A percentile compares a stretch with the other conserved stretches of the same genome.
Conservation (phyloP, 2,113 vertebrate species). For the Coregonus clupeaformis region DNA sequence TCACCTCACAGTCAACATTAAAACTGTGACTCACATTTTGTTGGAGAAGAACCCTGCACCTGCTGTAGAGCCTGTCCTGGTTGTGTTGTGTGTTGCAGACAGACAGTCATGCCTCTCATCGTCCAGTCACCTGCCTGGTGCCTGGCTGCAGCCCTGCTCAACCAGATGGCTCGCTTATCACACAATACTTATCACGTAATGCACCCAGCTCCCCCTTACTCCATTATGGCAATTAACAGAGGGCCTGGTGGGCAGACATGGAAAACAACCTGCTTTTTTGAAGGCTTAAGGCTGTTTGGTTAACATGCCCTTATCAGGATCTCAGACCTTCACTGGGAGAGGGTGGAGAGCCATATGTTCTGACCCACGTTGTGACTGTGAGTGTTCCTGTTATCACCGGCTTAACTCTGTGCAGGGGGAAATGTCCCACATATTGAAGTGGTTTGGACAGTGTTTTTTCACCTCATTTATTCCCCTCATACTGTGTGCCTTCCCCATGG, state of each 20-base stretch:
- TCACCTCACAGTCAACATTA: not conserved
- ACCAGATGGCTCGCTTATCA: constrained; percentile 85
- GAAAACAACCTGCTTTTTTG: constrained; percentile 65
- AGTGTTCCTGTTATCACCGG: not conserved
- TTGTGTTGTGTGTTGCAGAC: not conserved
- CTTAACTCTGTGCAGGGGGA: not conserved
- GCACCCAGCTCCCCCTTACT: constrained; percentile 81
- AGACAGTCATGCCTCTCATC: not conserved
- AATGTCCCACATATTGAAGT: constrained; percentile 6
- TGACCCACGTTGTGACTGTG: not conserved
- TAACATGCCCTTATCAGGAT: constrained; percentile 34
- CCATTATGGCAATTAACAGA: constrained; percentile 82
- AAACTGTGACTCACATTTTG: not conserved
- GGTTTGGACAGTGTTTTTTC: not conserved
- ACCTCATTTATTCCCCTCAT: not conserved
- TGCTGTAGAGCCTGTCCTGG: not conserved
- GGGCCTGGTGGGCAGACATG: constrained; percentile 70
- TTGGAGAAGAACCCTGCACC: not conserved
- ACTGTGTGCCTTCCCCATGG: not conserved
- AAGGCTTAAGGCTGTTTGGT: constrained; percentile 29
- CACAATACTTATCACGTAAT: constrained; percentile 67
- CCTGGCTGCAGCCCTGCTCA: constrained; percentile 71
- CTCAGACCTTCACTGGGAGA: constrained; percentile 13
- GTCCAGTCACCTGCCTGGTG: not conserved
- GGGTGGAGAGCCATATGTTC: not conserved